Conservation (phyloP, 1,140 invertebrate species). For the Drosophila tropicalis region DNA sequence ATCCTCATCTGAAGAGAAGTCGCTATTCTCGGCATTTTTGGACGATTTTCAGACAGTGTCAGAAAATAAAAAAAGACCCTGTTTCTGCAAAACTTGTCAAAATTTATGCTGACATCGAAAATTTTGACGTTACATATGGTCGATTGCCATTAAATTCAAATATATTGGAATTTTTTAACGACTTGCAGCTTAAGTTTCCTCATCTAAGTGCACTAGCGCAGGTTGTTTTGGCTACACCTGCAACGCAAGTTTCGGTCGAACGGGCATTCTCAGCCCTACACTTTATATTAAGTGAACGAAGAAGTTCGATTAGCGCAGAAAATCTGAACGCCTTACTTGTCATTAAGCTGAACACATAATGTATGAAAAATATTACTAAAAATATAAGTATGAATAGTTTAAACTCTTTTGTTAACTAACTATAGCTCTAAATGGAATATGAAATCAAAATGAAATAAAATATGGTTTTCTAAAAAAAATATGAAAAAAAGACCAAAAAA, state of each 20-base stretch:
- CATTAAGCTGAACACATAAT: too few relatives aligned
- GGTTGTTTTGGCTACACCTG: conserved; percentile 24
- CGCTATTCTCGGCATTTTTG: conserved; percentile 25
- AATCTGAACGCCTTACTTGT: too few relatives aligned
- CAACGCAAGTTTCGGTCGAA: conserved; percentile 2
- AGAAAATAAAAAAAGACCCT: conserved; percentile 25
- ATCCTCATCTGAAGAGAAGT: too few relatives aligned
- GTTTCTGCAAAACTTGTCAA: conserved; percentile 16
- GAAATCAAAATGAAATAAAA: too few relatives aligned
- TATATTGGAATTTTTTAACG: conserved; percentile 20
- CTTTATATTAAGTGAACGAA: conserved; percentile 23
- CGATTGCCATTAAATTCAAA: too few relatives aligned
- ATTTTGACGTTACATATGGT: conserved; percentile 30
- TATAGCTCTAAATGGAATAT: too few relatives aligned
- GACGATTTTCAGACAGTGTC: conserved; percentile 26
- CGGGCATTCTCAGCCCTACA: conserved; percentile 21
- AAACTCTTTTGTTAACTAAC: too few relatives aligned
- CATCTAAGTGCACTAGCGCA: conserved; percentile 22
- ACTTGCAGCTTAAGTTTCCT: conserved; percentile 20
- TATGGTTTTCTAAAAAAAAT: too few relatives aligned
- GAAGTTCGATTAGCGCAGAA: too few relatives aligned
- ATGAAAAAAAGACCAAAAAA: too few relatives aligned
- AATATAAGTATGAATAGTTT: too few relatives aligned
- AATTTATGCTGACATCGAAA: conserved; percentile 25
- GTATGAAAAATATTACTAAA: too few relatives aligned